phyloP scores from a whole-genome alignment of 1,140 invertebrate genomes.

The Cherax quadricarinatus region DNA sequence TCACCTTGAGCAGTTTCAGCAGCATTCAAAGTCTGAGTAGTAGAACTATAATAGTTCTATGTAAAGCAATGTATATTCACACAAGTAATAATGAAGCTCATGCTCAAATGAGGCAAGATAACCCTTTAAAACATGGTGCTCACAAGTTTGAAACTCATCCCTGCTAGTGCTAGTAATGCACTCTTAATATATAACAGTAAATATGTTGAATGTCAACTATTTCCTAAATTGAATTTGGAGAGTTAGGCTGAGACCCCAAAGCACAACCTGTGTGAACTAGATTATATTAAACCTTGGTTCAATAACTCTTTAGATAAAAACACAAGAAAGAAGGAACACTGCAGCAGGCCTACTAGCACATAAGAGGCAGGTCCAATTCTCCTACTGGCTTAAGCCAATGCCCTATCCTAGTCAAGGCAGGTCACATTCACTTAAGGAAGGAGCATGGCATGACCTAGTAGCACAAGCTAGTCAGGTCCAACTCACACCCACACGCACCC shows the following conservation, averaged over 20 bases:
- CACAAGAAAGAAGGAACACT: neutral
- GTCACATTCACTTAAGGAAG: too few species aligned
- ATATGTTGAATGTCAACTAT: neutral
- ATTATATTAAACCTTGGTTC: neutral
- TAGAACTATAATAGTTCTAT: neutral
- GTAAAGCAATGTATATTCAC: neutral
- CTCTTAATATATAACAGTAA: too few species aligned
- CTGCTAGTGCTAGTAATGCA: too few species aligned
- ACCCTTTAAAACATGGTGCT: too few species aligned
- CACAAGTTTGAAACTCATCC: too few species aligned
- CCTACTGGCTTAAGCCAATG: too few species aligned
- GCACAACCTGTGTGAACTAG: neutral
- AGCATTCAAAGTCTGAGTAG: neutral
- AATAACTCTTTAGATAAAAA: neutral
- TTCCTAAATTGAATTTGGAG: neutral
- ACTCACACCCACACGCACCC: too few species aligned
- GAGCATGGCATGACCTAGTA: too few species aligned
- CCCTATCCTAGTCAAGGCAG: too few species aligned
- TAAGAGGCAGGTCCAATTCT: neutral
- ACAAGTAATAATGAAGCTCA: neutral
- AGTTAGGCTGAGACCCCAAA: neutral
- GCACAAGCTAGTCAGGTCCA: too few species aligned
- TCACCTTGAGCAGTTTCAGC: neutral
- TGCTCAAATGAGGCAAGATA: too few species aligned
- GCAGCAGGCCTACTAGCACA: neutral